Conservation (phyloP, 2,888 invertebrate genomes). For the Oxyteleia sp. region DNA sequence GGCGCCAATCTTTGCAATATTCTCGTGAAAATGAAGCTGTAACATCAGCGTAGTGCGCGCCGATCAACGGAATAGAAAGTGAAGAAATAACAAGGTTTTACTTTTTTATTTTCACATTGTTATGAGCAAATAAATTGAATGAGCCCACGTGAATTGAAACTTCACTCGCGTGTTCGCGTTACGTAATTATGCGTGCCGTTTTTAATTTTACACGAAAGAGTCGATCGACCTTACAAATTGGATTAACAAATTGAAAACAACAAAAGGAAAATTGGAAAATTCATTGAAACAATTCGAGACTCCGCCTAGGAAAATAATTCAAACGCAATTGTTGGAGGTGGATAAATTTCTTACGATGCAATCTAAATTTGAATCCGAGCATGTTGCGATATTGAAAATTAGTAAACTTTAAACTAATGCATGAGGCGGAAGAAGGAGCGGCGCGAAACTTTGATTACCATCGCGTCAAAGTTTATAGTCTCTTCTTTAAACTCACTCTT, state of each 20-base stretch:
- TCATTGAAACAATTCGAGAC: too few relatives aligned
- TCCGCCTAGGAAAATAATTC: too few relatives aligned
- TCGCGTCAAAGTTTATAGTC: constrained; percentile 36
- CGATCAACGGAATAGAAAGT: constrained; percentile 58
- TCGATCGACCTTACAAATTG: not conserved
- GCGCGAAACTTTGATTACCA: constrained; percentile 50
- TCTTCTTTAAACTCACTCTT: constrained; percentile 31
- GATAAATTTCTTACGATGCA: not conserved
- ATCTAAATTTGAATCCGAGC: constrained; percentile 32
- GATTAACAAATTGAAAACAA: too few relatives aligned
- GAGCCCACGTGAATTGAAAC: constrained; percentile 18
- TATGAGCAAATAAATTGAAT: constrained; percentile 54
- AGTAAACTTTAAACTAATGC: constrained; percentile 49
- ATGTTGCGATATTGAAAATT: constrained; percentile 50
- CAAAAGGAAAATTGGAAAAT: too few relatives aligned
- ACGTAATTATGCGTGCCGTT: not conserved
- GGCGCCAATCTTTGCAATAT: too few relatives aligned
- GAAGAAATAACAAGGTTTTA: constrained; percentile 62
- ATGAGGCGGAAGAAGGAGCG: constrained; percentile 24
- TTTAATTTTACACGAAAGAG: too few relatives aligned
- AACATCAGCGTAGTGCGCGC: too few relatives aligned
- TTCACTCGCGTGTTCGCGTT: constrained; percentile 28
- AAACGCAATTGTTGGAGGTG: not conserved
- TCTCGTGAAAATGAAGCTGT: too few relatives aligned
- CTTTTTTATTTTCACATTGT: constrained; percentile 57